Base-by-base conservation (phyloP, 2,888 invertebrate species). In the Polyommatus iphigenia region DNA sequence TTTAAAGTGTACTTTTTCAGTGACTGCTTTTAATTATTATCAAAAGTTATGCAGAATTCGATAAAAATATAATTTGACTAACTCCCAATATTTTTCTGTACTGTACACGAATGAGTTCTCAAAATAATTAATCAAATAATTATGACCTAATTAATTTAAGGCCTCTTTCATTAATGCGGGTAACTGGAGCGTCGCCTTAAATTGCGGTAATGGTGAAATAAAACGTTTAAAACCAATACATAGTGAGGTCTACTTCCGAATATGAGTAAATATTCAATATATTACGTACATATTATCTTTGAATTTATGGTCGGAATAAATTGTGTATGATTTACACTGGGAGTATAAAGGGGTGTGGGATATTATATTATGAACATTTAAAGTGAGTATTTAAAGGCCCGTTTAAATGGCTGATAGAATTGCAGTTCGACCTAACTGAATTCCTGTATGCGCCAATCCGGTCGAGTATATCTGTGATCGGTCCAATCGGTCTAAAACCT, bases 211-310 rank as follows among this genome's bases (percentile, higher is more conserved):
- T 67, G 67, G 67, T 67, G 15, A 67, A 67, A 67, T 67, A 67
- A 67, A 67, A 67, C 67, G 67, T 10, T 67, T 67, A 32, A 67
- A 67, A 67, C 62, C 62, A 62, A 24, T 62, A 10, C 67, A 67
- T 32, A 67, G 15, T 67, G 29, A 67, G 67, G 29, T 67, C 29
- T 15, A 67, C 67, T 32, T 29, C 29, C 67, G 67, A 67, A 67
- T 67, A 67, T 29, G 67, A 67, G 67, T 67, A 67, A 67, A 67
- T 67, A 67, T 29, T 67, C 67, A 67, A 67, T 67, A 67, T 67
- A 62, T 62, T 62, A 67, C 67, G 67, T 67, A 29, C 67, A 18
- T 67, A 67, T 67, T 67, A 67, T 67, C 67, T 67, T 67, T 67
- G 29, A 67, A 67, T 67, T 67, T 67, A 67, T 67, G 67, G 67